Evolutionary conservation across 2,113 vertebrate species (phyloP).

Genomic region (Carassius auratus): DNA sequence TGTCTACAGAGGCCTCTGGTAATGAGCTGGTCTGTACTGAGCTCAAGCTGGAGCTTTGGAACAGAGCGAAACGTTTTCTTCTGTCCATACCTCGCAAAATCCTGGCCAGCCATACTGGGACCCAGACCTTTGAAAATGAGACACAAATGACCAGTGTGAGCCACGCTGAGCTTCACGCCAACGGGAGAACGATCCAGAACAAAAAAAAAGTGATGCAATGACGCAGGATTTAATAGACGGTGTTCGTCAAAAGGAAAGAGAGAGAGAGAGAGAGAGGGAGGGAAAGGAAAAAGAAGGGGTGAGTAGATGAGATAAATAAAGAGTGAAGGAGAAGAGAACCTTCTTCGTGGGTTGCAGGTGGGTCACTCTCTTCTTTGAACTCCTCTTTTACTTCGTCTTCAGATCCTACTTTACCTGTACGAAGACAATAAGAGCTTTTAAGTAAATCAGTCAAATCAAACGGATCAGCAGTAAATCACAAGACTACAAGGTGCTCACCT

Average conservation of each 20-base stretch:
- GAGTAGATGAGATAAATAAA: background rate
- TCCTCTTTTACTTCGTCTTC: slow-evolving; percentile 91
- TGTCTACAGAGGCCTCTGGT: slow-evolving; percentile 53
- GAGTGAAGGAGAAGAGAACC: slow-evolving; percentile 71
- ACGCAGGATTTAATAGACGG: slow-evolving; percentile 16
- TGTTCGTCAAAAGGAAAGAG: slow-evolving; percentile 33
- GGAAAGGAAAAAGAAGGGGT: slow-evolving; percentile 23
- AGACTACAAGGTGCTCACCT: slow-evolving; percentile 76
- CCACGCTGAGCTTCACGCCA: slow-evolving; percentile 44
- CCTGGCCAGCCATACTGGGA: slow-evolving; percentile 59
- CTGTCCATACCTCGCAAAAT: slow-evolving; percentile 64
- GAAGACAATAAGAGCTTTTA: slow-evolving; percentile 27
- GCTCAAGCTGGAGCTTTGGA: slow-evolving; percentile 54
- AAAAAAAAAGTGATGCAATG: slow-evolving; percentile 45
- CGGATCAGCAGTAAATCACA: background rate
- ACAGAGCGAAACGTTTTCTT: slow-evolving; percentile 57
- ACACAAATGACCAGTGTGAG: slow-evolving; percentile 58
- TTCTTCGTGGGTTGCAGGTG: slow-evolving; percentile 86
- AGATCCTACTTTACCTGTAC: slow-evolving; percentile 85
- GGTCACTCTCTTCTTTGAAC: slow-evolving; percentile 89
- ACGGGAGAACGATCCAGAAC: slow-evolving; percentile 48
- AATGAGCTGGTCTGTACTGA: slow-evolving; percentile 47
- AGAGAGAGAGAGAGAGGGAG: slow-evolving; percentile 16
- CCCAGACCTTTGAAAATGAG: slow-evolving; percentile 61
- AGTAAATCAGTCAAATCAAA: background rate